These are phyloP conservation scores for Linnaemya tessellans DNA, from an alignment of 2,888 invertebrate genomes.

Conservation along the genomic window DNA sequence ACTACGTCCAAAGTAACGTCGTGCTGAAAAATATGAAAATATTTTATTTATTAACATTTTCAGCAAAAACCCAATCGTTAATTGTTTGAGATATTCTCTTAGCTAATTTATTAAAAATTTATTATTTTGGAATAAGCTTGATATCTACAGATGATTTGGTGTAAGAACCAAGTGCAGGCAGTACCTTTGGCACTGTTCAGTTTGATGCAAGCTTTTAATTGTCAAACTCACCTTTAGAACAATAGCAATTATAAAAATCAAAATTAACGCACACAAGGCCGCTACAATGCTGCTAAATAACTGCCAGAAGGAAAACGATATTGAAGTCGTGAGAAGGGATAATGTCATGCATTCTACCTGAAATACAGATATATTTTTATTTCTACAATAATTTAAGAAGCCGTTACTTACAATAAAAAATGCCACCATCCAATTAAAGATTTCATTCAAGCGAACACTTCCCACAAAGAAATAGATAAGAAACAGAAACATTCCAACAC, in stretches of 20 bases:
- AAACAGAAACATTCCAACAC: slow-evolving; percentile 71
- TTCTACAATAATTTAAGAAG: not conserved
- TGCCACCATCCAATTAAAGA: slow-evolving; percentile 75
- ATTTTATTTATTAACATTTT: not conserved
- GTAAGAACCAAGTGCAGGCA: no score
- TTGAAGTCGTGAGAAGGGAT: slow-evolving; percentile 60
- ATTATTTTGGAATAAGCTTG: no score
- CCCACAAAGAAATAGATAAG: slow-evolving; percentile 76
- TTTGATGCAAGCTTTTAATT: no score
- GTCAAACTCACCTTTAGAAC: slow-evolving; percentile 73
- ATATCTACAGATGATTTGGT: no score
- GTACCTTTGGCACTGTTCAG: no score
- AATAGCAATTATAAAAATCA: slow-evolving; percentile 74
- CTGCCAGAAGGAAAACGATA: slow-evolving; percentile 64
- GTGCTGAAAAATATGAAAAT: slow-evolving; percentile 71
- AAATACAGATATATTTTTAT: not conserved
- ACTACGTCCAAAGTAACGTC: slow-evolving; percentile 79
- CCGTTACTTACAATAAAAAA: slow-evolving; percentile 76
- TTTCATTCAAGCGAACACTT: slow-evolving; percentile 70
- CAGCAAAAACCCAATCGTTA: no score
- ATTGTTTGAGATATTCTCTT: no score
- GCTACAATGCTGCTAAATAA: slow-evolving; percentile 72
- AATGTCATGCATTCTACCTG: slow-evolving; percentile 76
- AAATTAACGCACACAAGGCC: slow-evolving; percentile 70
- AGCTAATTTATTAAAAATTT: no score